Evolutionary conservation across 2,797 vertebrate species (phyloP), one percentile per base, ranked within the genome.

Genomic region (Oreortyx pictus): DNA sequence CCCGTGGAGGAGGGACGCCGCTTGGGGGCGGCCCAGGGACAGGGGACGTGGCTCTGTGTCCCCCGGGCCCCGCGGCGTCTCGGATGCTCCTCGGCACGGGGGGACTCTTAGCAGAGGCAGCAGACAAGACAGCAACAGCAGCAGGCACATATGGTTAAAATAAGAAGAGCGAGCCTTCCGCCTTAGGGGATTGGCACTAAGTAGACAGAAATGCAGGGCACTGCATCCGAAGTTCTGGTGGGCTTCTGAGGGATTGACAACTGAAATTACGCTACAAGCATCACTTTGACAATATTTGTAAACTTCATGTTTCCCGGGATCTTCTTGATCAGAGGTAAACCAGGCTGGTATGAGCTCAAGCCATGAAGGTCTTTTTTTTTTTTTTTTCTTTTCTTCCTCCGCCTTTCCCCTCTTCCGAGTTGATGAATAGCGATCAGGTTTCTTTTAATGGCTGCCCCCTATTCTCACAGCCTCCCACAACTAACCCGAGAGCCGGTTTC

Each of bases 401-500:
- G 78, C 91, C 78, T 84, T 83, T 82, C 62, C 66, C 46, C 72
- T 91, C 85, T 95, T 95, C 97, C 88, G 93, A 96, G 92, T 97
- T 98, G 98, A 98, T 99, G 98, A 99, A 98, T 98, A 98, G 97
- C 98, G 98, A 98, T 99, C 98, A 93, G 96, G 95, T 99, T 99
- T 98, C 98, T 97, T 96, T 97, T 98, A 98, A 98, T 98, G 98
- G 98, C 97, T 98, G 97, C 96, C 98, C 98, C 97, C 96, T 98
- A 97, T 99, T 99, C 98, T 98, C 98, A 98, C 98, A 98, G 98
- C 98, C 98, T 98, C 98, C 98, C 98, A 97, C 97, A 94, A 98
- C 98, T 98, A 98, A 98, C 98, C 98, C 97, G 95, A 97, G 98
- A 98, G 97, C 97, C 98, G 97, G 98, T 97, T 98, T 97, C 98